A percentile compares a stretch with the other conserved stretches of the same genome.
phyloP scores from a whole-genome alignment of 2,113 vertebrate genomes.

The Mesocricetus auratus region DNA sequence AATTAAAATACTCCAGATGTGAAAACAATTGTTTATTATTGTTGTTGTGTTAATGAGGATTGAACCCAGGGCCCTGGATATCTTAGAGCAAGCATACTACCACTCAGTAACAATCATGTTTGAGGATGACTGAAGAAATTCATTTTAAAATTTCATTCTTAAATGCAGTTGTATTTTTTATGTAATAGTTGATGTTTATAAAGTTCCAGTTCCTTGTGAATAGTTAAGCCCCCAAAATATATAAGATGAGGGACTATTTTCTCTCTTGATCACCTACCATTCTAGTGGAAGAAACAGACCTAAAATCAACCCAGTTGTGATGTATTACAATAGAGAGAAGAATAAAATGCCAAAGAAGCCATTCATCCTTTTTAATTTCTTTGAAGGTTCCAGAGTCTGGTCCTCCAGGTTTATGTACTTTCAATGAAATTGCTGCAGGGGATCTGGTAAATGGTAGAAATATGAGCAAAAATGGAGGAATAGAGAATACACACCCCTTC shows the following conservation, averaged over 20 bases:
- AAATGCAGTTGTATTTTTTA: not conserved
- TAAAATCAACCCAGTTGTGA: not conserved
- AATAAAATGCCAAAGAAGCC: not conserved
- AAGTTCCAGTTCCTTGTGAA: not conserved
- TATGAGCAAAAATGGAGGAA: not conserved
- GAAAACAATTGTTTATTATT: not conserved
- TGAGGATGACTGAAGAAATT: not conserved
- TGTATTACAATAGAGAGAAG: not conserved
- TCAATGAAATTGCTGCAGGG: not conserved
- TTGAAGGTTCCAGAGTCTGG: not conserved
- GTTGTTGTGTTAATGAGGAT: not conserved
- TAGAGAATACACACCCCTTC: not conserved
- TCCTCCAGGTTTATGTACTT: not conserved
- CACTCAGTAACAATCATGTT: not conserved
- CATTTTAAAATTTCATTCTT: conserved; percentile 22
- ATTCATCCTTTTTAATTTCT: conserved; percentile 4
- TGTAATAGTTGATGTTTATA: not conserved
- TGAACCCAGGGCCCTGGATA: not conserved
- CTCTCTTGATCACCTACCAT: not conserved
- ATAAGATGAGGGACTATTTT: not conserved
- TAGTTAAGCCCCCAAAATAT: not conserved
- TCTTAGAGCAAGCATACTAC: not conserved
- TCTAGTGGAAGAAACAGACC: not conserved
- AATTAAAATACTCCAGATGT: not conserved
- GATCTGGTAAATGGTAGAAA: not conserved